Conservation (phyloP, 2,888 invertebrate genomes). For the Silvanus unidentatus region DNA sequence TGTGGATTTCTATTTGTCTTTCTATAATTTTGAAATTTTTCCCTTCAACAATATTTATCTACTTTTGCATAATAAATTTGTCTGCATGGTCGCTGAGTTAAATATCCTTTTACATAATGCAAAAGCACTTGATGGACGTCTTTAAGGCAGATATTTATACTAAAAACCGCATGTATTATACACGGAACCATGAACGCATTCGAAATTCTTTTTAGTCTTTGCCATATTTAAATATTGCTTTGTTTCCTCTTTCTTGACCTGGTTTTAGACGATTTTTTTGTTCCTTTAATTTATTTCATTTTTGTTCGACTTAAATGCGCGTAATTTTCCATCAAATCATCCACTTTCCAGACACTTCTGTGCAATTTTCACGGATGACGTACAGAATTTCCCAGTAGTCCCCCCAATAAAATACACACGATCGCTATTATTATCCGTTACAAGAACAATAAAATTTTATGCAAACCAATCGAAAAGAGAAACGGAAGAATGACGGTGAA, state of each 20-base stretch:
- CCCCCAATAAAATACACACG: too few relatives aligned
- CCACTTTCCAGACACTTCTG: too few relatives aligned
- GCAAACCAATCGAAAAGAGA: too few relatives aligned
- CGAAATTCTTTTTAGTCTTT: background rate
- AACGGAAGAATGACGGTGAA: background rate
- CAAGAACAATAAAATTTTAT: too few relatives aligned
- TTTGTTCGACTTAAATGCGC: too few relatives aligned
- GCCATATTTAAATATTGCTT: constrained; percentile 9
- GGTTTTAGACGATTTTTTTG: constrained; percentile 1
- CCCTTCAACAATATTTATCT: too few relatives aligned
- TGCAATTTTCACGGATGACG: too few relatives aligned
- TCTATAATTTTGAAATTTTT: too few relatives aligned
- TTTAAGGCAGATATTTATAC: background rate
- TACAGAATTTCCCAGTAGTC: too few relatives aligned
- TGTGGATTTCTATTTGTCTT: too few relatives aligned
- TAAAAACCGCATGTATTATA: background rate
- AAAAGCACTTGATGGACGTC: background rate
- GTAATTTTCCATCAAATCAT: too few relatives aligned
- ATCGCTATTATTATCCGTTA: too few relatives aligned
- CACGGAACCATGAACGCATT: constrained; percentile 4
- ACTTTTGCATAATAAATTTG: background rate
- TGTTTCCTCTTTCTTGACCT: background rate
- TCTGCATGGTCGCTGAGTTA: constrained; percentile 7
- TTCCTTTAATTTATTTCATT: constrained; percentile 1
- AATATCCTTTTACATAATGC: constrained; percentile 11